Evolutionary conservation across 2,113 vertebrate species (phyloP).

Genomic region (Neotoma lepida): DNA sequence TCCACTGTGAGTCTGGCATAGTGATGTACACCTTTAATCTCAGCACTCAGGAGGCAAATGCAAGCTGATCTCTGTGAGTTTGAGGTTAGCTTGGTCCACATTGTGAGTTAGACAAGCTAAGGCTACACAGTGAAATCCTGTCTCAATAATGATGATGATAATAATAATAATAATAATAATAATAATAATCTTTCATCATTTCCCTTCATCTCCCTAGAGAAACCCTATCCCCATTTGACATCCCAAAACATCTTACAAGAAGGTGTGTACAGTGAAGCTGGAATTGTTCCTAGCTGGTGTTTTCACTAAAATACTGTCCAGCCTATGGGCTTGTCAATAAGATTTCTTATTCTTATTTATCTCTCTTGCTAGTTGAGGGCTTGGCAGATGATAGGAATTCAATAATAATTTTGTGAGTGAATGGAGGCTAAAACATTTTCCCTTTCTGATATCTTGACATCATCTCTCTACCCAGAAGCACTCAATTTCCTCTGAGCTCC

Average conservation of each 20-base stretch:
- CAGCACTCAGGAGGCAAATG: neutral
- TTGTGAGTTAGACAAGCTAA: neutral
- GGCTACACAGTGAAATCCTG: neutral
- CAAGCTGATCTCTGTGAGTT: neutral
- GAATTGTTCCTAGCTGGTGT: neutral
- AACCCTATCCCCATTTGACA: neutral
- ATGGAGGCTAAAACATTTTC: neutral
- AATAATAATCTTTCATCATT: neutral
- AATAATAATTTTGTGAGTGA: neutral
- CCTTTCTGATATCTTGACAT: neutral
- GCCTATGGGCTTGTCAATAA: neutral
- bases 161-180: neutral
- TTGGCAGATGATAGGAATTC: neutral
- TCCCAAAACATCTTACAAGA: neutral
- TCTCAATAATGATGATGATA: neutral
- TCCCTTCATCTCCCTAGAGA: neutral
- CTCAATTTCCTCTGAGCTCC: neutral
- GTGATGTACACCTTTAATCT: neutral
- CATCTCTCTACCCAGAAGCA: neutral
- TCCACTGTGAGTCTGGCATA: too few species aligned
- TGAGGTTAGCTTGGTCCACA: neutral
- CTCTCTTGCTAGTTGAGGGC: neutral
- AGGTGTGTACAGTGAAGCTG: neutral
- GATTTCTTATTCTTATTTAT: slow-evolving; percentile 22
- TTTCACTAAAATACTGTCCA: neutral